phyloP scores from a whole-genome alignment of 2,113 vertebrate species.

The Lasiurus cinereus region DNA sequence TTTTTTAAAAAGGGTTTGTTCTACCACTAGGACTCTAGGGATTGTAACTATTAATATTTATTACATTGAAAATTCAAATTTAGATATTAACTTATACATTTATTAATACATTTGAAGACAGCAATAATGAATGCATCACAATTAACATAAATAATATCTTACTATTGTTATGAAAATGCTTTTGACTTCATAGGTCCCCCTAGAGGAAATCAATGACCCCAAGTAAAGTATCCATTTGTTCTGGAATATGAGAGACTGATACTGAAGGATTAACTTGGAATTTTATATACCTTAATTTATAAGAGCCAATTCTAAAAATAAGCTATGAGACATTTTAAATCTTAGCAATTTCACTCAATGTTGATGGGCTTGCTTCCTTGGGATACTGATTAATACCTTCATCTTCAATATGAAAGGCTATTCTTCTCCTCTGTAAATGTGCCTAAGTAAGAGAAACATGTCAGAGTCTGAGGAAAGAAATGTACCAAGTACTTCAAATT shows the following conservation, averaged over 20 bases:
- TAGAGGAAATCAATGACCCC: not conserved
- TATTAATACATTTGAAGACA: not conserved
- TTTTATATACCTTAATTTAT: constrained; percentile 28
- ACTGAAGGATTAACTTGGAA: constrained; percentile 2
- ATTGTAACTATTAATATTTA: not conserved
- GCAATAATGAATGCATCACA: not conserved
- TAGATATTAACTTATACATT: not conserved
- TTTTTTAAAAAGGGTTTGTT: not conserved
- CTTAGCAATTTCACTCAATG: constrained; percentile 38
- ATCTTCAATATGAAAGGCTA: constrained; percentile 12
- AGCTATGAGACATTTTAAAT: constrained; percentile 29
- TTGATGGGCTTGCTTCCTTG: not conserved
- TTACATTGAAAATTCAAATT: not conserved
- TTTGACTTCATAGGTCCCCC: not conserved
- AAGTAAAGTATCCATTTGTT: not conserved
- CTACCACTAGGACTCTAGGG: not conserved
- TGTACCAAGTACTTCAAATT: not conserved
- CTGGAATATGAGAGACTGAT: not conserved
- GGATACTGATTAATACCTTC: constrained; percentile 5
- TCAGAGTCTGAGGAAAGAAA: not conserved
- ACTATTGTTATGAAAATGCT: not conserved
- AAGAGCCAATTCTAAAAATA: not conserved
- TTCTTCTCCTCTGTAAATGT: not conserved
- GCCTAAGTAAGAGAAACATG: constrained; percentile 2
- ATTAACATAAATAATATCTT: constrained; percentile 10